These are phyloP conservation scores for Tethea ocularis DNA, from an alignment of 2,888 invertebrate genomes.

Conservation along the genomic window DNA sequence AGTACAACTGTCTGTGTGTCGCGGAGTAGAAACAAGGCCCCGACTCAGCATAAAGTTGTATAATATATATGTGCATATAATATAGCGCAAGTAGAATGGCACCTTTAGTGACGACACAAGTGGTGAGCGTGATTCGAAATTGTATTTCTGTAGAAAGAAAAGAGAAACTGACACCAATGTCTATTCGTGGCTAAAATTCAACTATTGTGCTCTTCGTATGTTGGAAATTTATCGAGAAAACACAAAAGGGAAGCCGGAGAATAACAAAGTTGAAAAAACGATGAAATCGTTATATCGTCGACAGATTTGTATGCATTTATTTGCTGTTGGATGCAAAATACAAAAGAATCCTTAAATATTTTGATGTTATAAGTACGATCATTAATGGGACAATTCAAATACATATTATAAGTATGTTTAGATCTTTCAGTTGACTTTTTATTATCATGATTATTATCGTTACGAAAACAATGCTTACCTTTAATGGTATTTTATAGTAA, in stretches of 20 bases:
- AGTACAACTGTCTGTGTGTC: too few relatives aligned
- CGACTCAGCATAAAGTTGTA: too few relatives aligned
- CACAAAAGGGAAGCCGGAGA: constrained; percentile 3
- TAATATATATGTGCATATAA: too few relatives aligned
- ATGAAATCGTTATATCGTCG: background rate
- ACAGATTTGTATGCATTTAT: background rate
- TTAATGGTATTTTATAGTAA: too few relatives aligned
- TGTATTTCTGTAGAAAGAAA: constrained; percentile 31
- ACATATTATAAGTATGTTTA: too few relatives aligned
- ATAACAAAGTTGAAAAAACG: background rate
- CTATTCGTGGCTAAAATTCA: constrained; percentile 30
- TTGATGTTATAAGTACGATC: too few relatives aligned
- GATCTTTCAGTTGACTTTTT: too few relatives aligned
- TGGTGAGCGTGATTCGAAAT: constrained; percentile 36
- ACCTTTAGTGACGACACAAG: constrained; percentile 24
- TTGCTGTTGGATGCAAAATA: too few relatives aligned
- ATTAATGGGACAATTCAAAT: too few relatives aligned
- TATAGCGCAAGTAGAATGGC: constrained; percentile 22
- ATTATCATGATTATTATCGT: too few relatives aligned
- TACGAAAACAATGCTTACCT: too few relatives aligned
- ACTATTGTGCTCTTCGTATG: constrained; percentile 27
- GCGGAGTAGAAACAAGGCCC: too few relatives aligned
- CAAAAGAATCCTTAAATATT: background rate
- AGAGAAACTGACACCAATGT: constrained; percentile 32
- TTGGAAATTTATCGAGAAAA: constrained; percentile 5